Percentiles rank a stretch among this genome's conserved stretches.
phyloP scores from a whole-genome alignment of 2,888 invertebrate genomes.

The Selenia dentaria region DNA sequence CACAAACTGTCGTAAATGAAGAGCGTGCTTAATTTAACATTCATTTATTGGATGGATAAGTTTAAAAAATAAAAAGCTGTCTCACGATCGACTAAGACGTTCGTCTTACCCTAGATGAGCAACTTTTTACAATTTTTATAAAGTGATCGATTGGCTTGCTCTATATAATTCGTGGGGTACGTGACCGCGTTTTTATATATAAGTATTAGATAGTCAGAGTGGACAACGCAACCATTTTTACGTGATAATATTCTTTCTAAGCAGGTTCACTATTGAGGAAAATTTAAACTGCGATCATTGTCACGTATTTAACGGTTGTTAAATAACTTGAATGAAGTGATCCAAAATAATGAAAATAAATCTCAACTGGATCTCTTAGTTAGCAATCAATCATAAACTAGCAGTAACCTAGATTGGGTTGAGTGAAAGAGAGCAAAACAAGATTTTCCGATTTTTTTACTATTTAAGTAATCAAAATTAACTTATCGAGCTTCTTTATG shows the following conservation, averaged over 20 bases:
- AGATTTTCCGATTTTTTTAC: too few species aligned
- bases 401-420: too few species aligned
- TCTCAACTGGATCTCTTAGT: not conserved
- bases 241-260: slow-evolving; percentile 68
- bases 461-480: slow-evolving; percentile 18
- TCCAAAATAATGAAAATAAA: slow-evolving; percentile 17
- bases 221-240: slow-evolving; percentile 50
- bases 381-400: not conserved
- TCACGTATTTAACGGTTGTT: slow-evolving; percentile 56
- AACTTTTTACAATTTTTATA: slow-evolving; percentile 69
- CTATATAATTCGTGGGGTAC: slow-evolving; percentile 77
- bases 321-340: slow-evolving; percentile 13
- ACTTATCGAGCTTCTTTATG: slow-evolving; percentile 39
- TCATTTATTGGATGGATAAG: slow-evolving; percentile 64
- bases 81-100: slow-evolving; percentile 56
- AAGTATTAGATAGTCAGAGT: slow-evolving; percentile 18
- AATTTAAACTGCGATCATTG: slow-evolving; percentile 42
- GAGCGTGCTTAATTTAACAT: slow-evolving; percentile 67
- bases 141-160: slow-evolving; percentile 59
- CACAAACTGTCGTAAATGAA: slow-evolving; percentile 45
- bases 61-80: slow-evolving; percentile 61
- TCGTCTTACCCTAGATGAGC: slow-evolving; percentile 63
- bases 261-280: slow-evolving; percentile 61
- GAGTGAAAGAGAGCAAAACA: too few species aligned
- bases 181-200: slow-evolving; percentile 64